Evolutionary conservation across 2,888 invertebrate genomes (phyloP), one percentile per base, ranked within the genome.

Genomic region (Nemotelus pantherinus): DNA sequence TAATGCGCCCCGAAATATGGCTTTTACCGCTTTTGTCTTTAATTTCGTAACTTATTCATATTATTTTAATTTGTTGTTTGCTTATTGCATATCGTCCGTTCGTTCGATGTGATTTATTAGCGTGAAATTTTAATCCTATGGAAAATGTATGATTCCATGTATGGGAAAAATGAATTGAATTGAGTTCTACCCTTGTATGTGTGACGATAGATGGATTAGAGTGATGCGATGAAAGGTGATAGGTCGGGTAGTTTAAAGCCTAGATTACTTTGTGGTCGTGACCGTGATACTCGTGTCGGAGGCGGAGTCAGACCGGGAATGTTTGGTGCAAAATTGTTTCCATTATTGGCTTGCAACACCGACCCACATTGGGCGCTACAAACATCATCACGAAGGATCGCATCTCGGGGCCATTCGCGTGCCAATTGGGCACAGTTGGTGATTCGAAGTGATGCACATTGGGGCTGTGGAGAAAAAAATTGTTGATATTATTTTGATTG

Each of bases 361-460:
- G 93, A 93, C 60, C 95, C 94, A 85, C 97, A 97, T 87, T 97
- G 96, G 2, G 95, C 94, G 39, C 94, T 93, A 87, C 97, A 97
- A 10, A 96, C 95, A 85, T 95, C 95, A 84, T 97, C 97, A 2
- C 93, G 90, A 43, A 94, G 86, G 60, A 96, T 93, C 0, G 93
- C 93, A 48, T 95, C 95, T 77, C 93, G 91, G 75, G 94, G 92
- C 90, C 95, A 95, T 86, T 95, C 95, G 79, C 94, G 91, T 74
- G 94, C 89, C 50, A 96, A 89, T 82, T 94, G 94, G 25, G 92
- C 91, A 86, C 96, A 96, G 88, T 96, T 95, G 0, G 95, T 95
- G 79, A 96, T 93, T 82, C 95, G 91, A 6, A 96, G 88, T 0
- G 96, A 96, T 2, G 95, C 95, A 83, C 96, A 96, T 85, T 95